Percentiles rank a stretch among this genome's conserved stretches.
phyloP scores from a whole-genome alignment of 37 sponge, comb jelly and placozoan species.

The Tethya wilhelma region DNA sequence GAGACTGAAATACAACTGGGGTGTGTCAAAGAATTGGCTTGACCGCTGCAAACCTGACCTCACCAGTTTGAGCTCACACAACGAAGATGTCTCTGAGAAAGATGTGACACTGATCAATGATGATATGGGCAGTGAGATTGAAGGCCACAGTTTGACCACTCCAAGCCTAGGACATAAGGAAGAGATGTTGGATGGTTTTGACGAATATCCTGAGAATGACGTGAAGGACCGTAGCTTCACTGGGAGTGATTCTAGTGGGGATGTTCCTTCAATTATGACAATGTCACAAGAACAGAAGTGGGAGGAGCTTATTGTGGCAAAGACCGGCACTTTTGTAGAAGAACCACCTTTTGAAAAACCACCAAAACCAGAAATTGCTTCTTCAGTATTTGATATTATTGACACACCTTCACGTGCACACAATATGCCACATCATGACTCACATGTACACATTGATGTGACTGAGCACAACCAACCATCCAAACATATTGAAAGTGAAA shows the following conservation, averaged over 20 bases:
- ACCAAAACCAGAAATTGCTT: no score
- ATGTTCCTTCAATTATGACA: no score
- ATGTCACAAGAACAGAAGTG: no score
- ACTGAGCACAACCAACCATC: no score
- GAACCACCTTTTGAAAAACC: no score
- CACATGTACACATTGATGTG: no score
- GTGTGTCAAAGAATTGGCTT: slow-evolving; percentile 20
- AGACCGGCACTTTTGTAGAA: no score
- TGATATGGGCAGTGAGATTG: not conserved
- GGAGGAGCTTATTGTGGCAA: no score
- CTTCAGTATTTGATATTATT: no score
- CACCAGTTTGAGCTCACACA: not conserved
- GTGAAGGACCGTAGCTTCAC: not conserved
- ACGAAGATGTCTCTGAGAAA: not conserved
- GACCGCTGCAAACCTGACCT: slow-evolving; percentile 32
- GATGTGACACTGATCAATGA: not conserved
- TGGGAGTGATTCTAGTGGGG: slow-evolving; percentile 5
- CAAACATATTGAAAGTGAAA: no score
- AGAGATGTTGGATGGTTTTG: not conserved
- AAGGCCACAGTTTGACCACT: not conserved
- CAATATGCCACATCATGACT: no score
- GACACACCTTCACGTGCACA: no score
- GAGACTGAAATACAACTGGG: not conserved
- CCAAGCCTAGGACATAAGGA: not conserved
- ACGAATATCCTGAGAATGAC: not conserved